These are phyloP conservation scores for Ciconia nigra DNA, from an alignment of 2,797 vertebrate species.

Conservation along the genomic window DNA sequence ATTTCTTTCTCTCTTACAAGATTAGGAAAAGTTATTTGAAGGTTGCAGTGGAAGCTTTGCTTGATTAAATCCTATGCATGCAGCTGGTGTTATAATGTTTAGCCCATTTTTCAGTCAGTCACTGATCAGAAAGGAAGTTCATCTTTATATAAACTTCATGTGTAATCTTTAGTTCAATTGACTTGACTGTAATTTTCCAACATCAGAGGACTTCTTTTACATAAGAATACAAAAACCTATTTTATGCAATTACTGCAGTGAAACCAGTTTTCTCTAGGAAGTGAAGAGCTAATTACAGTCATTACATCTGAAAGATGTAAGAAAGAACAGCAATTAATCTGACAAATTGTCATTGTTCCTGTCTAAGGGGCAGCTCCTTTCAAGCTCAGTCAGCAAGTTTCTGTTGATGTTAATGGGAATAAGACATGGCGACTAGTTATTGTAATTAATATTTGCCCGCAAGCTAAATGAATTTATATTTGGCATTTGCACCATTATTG, in stretches of 20 bases:
- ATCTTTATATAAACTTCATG: background rate
- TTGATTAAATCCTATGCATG: background rate
- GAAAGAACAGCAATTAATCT: slow-evolving; percentile 29
- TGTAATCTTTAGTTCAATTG: background rate
- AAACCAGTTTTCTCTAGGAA: slow-evolving; percentile 13
- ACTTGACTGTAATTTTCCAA: background rate
- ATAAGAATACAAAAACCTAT: background rate
- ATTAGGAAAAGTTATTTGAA: background rate
- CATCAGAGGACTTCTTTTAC: background rate
- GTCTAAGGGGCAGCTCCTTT: background rate
- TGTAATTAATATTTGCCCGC: background rate
- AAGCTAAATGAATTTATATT: background rate
- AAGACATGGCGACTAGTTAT: background rate
- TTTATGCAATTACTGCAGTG: slow-evolving; percentile 14
- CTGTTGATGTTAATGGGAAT: background rate
- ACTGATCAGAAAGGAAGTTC: background rate
- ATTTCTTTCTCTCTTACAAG: background rate
- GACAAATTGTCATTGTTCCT: background rate
- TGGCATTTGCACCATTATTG: background rate
- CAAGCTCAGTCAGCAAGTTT: background rate
- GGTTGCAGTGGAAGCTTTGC: background rate
- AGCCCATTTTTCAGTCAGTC: background rate
- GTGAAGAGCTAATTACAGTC: slow-evolving; percentile 45
- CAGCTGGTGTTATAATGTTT: background rate
- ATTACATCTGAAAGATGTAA: slow-evolving; percentile 38